A percentile compares a stretch with the other conserved stretches of the same genome.
Evolutionary conservation across 2,888 invertebrate species (phyloP).

Genomic region (Pandemis cinnamomeana): DNA sequence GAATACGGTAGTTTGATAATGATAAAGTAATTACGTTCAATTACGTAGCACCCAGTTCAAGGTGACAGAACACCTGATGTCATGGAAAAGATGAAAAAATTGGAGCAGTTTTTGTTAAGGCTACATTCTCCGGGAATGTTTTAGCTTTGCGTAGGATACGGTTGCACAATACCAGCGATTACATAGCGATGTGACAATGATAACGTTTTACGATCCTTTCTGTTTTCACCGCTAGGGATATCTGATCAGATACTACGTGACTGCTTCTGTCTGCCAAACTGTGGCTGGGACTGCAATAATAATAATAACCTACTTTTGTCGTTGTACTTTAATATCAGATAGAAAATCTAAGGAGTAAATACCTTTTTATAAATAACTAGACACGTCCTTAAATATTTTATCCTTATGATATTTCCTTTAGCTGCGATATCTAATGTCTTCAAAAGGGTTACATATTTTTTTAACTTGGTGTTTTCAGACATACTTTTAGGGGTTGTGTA

Average conservation of each 20-base stretch:
- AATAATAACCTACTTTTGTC: conserved; percentile 33
- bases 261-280: conserved; percentile 49
- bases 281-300: conserved; percentile 46
- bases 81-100: conserved; percentile 21
- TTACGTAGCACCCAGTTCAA: conserved; percentile 75
- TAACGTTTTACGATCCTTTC: conserved; percentile 50
- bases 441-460: background rate
- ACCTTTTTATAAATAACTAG: background rate
- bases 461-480: background rate
- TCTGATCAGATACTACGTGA: conserved; percentile 52
- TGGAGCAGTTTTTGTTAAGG: conserved; percentile 7
- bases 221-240: conserved; percentile 50
- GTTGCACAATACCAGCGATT: conserved; percentile 39
- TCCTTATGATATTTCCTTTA: background rate
- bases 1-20: conserved; percentile 82
- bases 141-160: conserved; percentile 10
- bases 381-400: too few relatives aligned
- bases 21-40: conserved; percentile 80
- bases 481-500: background rate
- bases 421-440: background rate
- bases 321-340: background rate
- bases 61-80: conserved; percentile 49
- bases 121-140: conserved; percentile 16
- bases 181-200: conserved; percentile 49
- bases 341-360: background rate